phyloP scores from a whole-genome alignment of 2,888 invertebrate species.

The Anthrax anthrax region DNA sequence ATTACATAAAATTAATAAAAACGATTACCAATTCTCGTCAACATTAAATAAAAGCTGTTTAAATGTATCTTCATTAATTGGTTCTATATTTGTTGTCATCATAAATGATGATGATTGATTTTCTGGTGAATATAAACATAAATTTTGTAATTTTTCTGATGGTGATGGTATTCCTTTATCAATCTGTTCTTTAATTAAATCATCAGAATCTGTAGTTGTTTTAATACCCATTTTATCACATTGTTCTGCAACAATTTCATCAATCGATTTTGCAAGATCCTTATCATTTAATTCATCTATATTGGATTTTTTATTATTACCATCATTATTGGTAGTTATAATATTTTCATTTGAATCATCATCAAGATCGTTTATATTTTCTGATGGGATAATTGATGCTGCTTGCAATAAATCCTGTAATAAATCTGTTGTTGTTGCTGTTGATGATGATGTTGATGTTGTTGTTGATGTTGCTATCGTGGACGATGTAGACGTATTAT shows the following conservation, averaged over 20 bases:
- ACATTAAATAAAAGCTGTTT: conserved; percentile 9
- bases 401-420: conserved; percentile 37
- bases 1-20: too few relatives aligned
- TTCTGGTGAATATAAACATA: conserved; percentile 39
- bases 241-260: conserved; percentile 33
- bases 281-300: conserved; percentile 13
- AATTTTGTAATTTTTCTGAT: conserved; percentile 47
- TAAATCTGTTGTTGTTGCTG: conserved; percentile 22
- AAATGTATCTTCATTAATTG: conserved; percentile 11
- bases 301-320: neutral
- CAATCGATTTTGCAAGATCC: conserved; percentile 26
- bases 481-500: too few relatives aligned
- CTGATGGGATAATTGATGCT: conserved; percentile 24
- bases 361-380: conserved; percentile 1
- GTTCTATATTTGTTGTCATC: conserved; percentile 5
- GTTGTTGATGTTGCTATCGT: neutral
- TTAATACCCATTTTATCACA: conserved; percentile 26
- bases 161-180: conserved; percentile 39
- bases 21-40: conserved; percentile 3
- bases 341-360: conserved; percentile 4
- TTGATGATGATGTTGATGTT: neutral
- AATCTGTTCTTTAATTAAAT: neutral
- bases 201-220: neutral
- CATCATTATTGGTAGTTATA: too few relatives aligned
- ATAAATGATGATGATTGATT: neutral